Conservation (phyloP, 2,797 vertebrate species). For the Squalus acanthias region DNA sequence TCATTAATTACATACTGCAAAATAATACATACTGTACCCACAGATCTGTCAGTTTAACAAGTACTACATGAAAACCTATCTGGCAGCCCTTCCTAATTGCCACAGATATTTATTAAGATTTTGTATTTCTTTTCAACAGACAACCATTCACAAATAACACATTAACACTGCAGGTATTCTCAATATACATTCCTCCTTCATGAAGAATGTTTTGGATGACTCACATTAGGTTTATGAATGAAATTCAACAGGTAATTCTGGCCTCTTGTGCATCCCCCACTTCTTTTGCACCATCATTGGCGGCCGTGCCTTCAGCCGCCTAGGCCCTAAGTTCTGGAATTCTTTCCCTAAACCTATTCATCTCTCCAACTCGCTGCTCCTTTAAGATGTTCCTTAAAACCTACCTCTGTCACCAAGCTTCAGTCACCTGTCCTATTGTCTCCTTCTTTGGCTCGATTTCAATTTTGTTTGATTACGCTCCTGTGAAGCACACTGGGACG, state of each 20-base stretch:
- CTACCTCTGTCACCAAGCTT: not conserved
- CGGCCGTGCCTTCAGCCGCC: not conserved
- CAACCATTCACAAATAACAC: not conserved
- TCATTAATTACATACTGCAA: not conserved
- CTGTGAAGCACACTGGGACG: not conserved
- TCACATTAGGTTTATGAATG: not conserved
- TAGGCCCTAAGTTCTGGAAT: not conserved
- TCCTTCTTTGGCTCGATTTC: not conserved
- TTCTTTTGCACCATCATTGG: not conserved
- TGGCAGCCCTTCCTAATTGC: not conserved
- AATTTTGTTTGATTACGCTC: not conserved
- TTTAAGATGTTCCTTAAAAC: not conserved
- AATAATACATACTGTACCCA: not conserved
- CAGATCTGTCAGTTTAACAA: slow-evolving; percentile 5
- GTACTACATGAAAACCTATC: not conserved
- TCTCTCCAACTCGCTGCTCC: not conserved
- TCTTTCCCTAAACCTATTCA: not conserved
- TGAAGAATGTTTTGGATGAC: not conserved
- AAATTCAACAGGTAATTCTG: not conserved
- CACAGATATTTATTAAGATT: not conserved
- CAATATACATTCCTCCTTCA: not conserved
- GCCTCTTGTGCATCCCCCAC: not conserved
- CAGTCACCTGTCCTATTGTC: not conserved
- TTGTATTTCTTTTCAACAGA: not conserved
- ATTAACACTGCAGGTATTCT: not conserved